A percentile compares a stretch with the other conserved stretches of the same genome.
Evolutionary conservation across 2,113 vertebrate genomes (phyloP).

Genomic region (Aix galericulata): DNA sequence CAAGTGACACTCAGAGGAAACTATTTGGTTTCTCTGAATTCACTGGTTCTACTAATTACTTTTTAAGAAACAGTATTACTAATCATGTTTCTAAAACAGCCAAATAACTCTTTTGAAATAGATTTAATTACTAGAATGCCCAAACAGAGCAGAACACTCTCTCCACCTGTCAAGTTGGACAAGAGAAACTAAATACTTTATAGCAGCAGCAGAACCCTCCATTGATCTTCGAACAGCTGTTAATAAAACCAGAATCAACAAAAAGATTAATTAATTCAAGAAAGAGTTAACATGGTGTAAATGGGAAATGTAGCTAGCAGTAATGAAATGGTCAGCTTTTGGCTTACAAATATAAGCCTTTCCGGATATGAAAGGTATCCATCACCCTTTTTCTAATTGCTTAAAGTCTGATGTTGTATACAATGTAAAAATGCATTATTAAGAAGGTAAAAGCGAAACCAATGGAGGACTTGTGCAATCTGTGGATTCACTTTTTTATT

Average conservation of each 20-base stretch:
- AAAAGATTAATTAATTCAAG: constrained; percentile 18
- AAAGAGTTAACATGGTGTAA: background rate
- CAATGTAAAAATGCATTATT: background rate
- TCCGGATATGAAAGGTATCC: background rate
- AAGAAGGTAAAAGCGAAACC: background rate
- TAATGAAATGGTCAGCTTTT: background rate
- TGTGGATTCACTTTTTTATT: background rate
- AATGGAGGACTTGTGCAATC: background rate
- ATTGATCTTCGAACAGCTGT: constrained; percentile 41
- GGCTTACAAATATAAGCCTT: background rate
- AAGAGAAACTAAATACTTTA: constrained; percentile 47
- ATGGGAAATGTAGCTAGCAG: background rate
- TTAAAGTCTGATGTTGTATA: background rate
- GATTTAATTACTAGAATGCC: constrained; percentile 49
- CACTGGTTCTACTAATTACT: constrained; percentile 35
- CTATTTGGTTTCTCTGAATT: background rate
- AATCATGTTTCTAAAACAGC: constrained; percentile 18
- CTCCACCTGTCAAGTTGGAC: constrained; percentile 21
- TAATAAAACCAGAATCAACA: constrained; percentile 36
- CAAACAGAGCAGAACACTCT: constrained; percentile 12
- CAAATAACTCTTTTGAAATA: constrained; percentile 14
- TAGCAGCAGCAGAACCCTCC: constrained; percentile 17
- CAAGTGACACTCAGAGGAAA: constrained; percentile 13
- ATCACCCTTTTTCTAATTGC: background rate
- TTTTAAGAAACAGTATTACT: constrained; percentile 37